A percentile compares a stretch with the other conserved stretches of the same genome.
These are phyloP conservation scores for Thalassarche chlororhynchos DNA, from an alignment of 2,113 vertebrate species.

Conservation along the genomic window DNA sequence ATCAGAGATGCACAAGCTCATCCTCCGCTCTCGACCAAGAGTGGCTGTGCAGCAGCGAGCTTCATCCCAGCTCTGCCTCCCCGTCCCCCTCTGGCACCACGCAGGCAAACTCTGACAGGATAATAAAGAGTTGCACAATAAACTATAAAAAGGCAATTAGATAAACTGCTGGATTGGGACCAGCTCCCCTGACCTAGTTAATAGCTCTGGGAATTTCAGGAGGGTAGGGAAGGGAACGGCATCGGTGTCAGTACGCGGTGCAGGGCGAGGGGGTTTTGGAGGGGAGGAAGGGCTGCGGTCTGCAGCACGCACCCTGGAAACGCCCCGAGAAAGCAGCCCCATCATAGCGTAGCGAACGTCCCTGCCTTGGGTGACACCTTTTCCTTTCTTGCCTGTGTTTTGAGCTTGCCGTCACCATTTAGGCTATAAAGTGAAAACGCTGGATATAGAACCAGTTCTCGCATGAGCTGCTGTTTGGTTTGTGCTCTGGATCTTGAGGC, in stretches of 20 bases:
- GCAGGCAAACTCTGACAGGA: slow-evolving; percentile 74
- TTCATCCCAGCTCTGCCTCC: neutral
- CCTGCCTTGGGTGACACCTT: neutral
- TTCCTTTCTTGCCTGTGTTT: neutral
- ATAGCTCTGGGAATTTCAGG: slow-evolving; percentile 72
- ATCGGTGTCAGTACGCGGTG: neutral
- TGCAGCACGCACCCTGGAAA: neutral
- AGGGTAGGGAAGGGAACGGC: neutral
- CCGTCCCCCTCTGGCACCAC: neutral
- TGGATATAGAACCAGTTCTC: rapidly evolving
- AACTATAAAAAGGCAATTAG: slow-evolving; percentile 86
- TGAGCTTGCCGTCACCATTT: neutral
- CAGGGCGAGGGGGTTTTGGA: neutral
- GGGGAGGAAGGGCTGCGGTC: neutral
- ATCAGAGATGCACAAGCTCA: neutral
- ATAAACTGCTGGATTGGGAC: slow-evolving; percentile 78
- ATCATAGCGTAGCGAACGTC: rapidly evolving
- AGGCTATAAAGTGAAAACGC: rapidly evolving
- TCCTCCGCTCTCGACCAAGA: neutral
- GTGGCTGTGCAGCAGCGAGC: neutral
- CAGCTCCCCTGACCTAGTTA: slow-evolving; percentile 78
- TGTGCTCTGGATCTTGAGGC: neutral
- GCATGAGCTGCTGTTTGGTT: neutral
- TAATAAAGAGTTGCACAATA: slow-evolving; percentile 79
- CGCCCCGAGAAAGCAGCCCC: neutral